Percentiles rank a stretch among this genome's conserved stretches.
These are phyloP conservation scores for Smutsia temminckii DNA, from an alignment of 2,797 vertebrate species.

Conservation along the genomic window DNA sequence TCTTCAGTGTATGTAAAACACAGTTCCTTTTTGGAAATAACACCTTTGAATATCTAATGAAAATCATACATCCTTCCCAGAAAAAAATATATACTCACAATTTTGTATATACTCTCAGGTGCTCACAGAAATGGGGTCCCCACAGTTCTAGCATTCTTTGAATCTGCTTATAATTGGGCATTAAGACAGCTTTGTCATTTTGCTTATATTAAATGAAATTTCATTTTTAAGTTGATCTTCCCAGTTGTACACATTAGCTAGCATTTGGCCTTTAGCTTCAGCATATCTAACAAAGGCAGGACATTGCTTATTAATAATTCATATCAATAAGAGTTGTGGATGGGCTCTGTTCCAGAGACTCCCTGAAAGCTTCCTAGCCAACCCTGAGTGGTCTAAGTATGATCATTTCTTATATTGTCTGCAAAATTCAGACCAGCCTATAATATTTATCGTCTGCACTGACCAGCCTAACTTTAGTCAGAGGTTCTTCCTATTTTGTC, in stretches of 20 bases:
- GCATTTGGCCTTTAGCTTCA: constrained; percentile 5
- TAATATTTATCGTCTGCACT: neutral
- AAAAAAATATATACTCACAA: neutral
- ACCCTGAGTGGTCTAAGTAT: neutral
- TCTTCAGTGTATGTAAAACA: neutral
- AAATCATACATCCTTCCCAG: neutral
- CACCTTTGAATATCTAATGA: constrained; percentile 1
- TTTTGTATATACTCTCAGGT: constrained; percentile 32
- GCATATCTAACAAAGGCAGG: neutral
- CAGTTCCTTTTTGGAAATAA: neutral
- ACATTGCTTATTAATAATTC: neutral
- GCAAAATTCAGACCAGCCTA: neutral
- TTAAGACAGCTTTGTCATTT: neutral
- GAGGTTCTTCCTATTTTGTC: neutral
- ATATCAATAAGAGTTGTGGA: neutral
- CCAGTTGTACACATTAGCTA: neutral
- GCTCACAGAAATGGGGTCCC: neutral
- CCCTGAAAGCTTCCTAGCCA: constrained; percentile 4
- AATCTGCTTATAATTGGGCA: neutral
- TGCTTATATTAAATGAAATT: constrained; percentile 31
- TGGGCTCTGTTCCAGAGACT: neutral
- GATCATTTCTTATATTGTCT: neutral
- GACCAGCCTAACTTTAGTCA: neutral
- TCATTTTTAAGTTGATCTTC: constrained; percentile 16
- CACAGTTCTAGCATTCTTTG: neutral